These are phyloP conservation scores for Ptyas mucosa DNA, from an alignment of 2,113 vertebrate genomes.

Conservation along the genomic window DNA sequence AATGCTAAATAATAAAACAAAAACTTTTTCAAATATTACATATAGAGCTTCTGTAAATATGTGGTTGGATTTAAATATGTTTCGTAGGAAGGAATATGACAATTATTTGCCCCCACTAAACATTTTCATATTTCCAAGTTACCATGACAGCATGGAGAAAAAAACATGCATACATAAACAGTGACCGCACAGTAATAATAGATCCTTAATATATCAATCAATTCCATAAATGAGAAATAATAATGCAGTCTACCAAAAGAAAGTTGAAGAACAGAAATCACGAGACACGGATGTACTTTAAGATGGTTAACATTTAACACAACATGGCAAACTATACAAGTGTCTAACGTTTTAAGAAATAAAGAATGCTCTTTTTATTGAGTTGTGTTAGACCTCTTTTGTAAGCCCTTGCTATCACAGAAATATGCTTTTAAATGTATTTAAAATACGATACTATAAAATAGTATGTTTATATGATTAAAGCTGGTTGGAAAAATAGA, in stretches of 20 bases:
- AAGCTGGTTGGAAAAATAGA: not conserved
- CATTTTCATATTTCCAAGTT: not conserved
- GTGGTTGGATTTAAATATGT: not conserved
- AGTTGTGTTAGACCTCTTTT: slow-evolving; percentile 19
- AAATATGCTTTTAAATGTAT: not conserved
- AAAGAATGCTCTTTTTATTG: slow-evolving; percentile 28
- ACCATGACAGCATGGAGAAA: not conserved
- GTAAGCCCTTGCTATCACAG: slow-evolving; percentile 13
- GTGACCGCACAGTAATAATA: not conserved
- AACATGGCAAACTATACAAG: not conserved
- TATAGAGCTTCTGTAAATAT: not conserved
- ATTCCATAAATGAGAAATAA: not conserved
- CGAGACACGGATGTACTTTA: not conserved
- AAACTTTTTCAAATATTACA: not conserved
- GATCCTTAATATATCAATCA: not conserved
- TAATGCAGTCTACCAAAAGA: not conserved
- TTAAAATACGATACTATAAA: too few relatives aligned
- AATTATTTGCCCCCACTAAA: not conserved
- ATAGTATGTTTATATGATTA: too few relatives aligned
- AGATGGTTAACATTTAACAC: not conserved
- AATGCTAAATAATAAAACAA: not conserved
- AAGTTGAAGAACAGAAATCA: not conserved
- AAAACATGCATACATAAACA: not conserved
- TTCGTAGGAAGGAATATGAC: not conserved
- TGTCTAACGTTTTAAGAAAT: not conserved